Evolutionary conservation across 2,113 vertebrate genomes (phyloP), one percentile per base, ranked within the genome.

Genomic region (Cyrtonyx montezumae): DNA sequence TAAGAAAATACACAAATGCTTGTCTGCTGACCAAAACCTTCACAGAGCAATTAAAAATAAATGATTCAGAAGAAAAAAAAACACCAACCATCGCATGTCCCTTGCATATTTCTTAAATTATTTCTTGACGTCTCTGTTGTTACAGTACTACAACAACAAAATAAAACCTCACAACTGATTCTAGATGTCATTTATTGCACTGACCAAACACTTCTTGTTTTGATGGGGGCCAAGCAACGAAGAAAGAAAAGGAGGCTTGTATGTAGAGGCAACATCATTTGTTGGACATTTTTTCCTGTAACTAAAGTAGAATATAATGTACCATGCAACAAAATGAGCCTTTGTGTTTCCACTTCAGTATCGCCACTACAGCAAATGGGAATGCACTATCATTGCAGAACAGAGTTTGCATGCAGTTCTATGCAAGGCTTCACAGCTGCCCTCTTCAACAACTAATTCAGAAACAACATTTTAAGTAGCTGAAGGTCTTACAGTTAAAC

Each of bases 161-260:
- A 61, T 16, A 61, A 34, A 59, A 75, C 19, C 4, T 7, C 32
- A 78, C 9, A 48, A 75, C 0, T 0, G 0, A 45, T 14, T 84
- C 87, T 7, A 65, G 34, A 73, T 6, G 40, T 21, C 68, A 30
- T 46, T 58, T n/a, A 2, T 42, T 42, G 14, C 2, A 37, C 25
- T 68, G 30, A 45, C n/a, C 45, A 19, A 48, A 91, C 2, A 28
- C 7, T 56, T 15, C 20, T 51, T 71, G 15, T 63, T 87, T 75
- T 23, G 13, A 16, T 61, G 32, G 43, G 40, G 30, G 16, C 25
- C 49, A 59, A 46, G 30, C 43, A 23, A 68, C 32, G n/a, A 46
- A 67, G 43, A n/a, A 45, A 56, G 11, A 34, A 61, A 69, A 58
- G 42, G 48, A 65, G 5, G 42, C 11, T 69, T 84, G 17, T 3